These are phyloP conservation scores for Thymelicus lineola DNA, from an alignment of 2,888 invertebrate genomes.

Conservation along the genomic window DNA sequence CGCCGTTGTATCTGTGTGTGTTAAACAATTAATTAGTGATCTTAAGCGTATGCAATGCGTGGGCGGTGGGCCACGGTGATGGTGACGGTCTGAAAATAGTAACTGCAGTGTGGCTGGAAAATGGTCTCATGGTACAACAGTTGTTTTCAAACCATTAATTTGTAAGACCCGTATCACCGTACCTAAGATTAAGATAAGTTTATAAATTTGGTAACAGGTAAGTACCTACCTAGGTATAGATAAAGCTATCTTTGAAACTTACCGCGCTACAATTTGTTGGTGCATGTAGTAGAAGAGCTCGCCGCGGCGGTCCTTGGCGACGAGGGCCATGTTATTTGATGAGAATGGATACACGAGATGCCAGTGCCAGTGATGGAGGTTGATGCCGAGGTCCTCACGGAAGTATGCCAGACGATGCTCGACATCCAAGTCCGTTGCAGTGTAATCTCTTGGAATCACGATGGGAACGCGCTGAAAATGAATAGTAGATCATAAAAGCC, in stretches of 20 bases:
- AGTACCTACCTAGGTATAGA: no score
- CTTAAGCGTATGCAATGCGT: no score
- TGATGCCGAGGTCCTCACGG: conserved; percentile 92
- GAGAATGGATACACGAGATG: conserved; percentile 91
- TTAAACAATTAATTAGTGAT: not conserved
- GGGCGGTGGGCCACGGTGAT: no score
- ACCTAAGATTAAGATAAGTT: no score
- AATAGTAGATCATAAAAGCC: not conserved
- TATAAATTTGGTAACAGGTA: no score
- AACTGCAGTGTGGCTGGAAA: no score
- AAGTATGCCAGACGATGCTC: conserved; percentile 93
- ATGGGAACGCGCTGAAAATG: conserved; percentile 76
- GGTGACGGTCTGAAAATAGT: no score
- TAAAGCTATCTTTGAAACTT: no score
- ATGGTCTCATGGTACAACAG: no score
- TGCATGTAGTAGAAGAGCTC: conserved; percentile 94
- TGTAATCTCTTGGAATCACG: conserved; percentile 90
- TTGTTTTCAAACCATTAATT: no score
- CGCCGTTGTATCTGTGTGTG: conserved; percentile 87
- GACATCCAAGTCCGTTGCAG: conserved; percentile 91
- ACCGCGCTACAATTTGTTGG: conserved; percentile 80
- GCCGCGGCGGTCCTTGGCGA: conserved; percentile 91
- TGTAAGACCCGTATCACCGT: no score
- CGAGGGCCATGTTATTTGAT: conserved; percentile 80
- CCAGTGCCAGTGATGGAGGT: conserved; percentile 94